Conservation (phyloP, 1,140 invertebrate genomes). For the Penaeus vannamei region DNA sequence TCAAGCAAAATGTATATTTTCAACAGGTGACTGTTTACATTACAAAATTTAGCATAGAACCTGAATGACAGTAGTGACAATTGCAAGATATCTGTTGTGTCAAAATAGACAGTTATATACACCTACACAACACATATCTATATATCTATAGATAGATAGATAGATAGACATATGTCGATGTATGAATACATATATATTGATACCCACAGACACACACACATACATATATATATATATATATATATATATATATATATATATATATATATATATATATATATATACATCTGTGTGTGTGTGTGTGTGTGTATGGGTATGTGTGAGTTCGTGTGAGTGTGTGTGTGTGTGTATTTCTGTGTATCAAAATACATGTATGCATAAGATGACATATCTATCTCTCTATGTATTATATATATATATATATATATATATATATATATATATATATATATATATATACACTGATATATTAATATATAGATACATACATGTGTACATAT, state of each 20-base stretch:
- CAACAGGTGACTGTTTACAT: too few relatives aligned
- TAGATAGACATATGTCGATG: slow-evolving; percentile 1
- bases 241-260: background rate
- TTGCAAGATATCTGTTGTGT: too few relatives aligned
- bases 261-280: background rate
- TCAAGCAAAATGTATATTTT: too few relatives aligned
- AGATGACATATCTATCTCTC: too few relatives aligned
- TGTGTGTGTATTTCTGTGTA: background rate
- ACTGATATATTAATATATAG: too few relatives aligned
- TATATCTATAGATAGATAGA: slow-evolving; percentile 21
- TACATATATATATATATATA: background rate
- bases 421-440: too few relatives aligned
- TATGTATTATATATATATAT: too few relatives aligned
- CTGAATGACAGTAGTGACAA: too few relatives aligned
- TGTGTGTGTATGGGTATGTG: background rate
- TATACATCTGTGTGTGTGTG: background rate
- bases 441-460: too few relatives aligned
- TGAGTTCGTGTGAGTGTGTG: background rate
- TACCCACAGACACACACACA: background rate
- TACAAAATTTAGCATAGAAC: too few relatives aligned
- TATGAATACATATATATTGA: background rate
- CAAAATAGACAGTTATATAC: too few relatives aligned
- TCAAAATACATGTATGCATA: background rate
- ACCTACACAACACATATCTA: background rate
- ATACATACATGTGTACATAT: too few relatives aligned